Evolutionary conservation across 2,888 invertebrate species (phyloP).

Genomic region (Phalera bucephala): DNA sequence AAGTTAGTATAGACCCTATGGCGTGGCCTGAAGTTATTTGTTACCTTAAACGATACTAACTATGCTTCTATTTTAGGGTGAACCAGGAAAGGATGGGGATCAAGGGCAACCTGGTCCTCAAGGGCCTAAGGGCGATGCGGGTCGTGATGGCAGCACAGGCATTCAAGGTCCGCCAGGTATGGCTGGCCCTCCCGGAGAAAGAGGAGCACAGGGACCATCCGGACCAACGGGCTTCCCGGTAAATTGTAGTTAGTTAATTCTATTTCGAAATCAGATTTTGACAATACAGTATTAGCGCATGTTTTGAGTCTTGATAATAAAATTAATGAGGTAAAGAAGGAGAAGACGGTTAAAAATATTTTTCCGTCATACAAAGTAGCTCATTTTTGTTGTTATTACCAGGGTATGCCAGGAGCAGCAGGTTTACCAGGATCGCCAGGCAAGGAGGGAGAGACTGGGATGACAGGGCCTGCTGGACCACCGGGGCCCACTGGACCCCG

Average conservation of each 20-base stretch:
- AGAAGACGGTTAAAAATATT: too few relatives aligned
- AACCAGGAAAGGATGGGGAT: conserved; percentile 91
- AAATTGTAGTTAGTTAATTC: too few relatives aligned
- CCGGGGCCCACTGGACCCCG: conserved; percentile 84
- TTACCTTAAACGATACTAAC: too few relatives aligned
- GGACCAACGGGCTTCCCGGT: conserved; percentile 93
- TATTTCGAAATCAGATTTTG: too few relatives aligned
- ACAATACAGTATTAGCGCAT: too few relatives aligned
- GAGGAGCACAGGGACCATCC: conserved; percentile 89
- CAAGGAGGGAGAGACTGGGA: conserved; percentile 91
- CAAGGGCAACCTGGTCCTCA: conserved; percentile 87
- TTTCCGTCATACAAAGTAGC: too few relatives aligned
- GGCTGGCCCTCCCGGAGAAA: conserved; percentile 87
- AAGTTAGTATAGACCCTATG: too few relatives aligned
- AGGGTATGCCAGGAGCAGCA: conserved; percentile 89
- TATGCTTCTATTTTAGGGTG: conserved; percentile 85
- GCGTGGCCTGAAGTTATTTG: too few relatives aligned
- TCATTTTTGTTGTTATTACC: too few relatives aligned
- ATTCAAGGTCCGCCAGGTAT: conserved; percentile 88
- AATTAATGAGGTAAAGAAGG: too few relatives aligned
- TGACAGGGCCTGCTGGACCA: conserved; percentile 85
- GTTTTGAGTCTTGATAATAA: too few relatives aligned
- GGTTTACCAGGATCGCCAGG: conserved; percentile 89
- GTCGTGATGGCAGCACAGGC: conserved; percentile 90
- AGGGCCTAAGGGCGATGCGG: conserved; percentile 91